Evolutionary conservation across 2,797 vertebrate species (phyloP).

Genomic region (Mergus octosetaceus): DNA sequence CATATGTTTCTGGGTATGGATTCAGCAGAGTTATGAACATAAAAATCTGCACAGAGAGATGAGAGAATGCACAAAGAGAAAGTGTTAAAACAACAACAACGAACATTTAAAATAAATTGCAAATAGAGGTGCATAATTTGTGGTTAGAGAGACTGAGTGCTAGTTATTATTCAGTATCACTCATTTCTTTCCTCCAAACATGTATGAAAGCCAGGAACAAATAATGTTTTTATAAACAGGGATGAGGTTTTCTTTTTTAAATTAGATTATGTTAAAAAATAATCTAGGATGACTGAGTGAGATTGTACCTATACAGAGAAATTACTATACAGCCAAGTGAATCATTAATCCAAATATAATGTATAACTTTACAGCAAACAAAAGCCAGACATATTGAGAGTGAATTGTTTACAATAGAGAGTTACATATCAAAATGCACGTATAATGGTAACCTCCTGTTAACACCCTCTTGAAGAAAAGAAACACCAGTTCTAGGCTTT

Average conservation of each 20-base stretch:
- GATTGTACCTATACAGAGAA: constrained; percentile 39
- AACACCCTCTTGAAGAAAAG: constrained; percentile 32
- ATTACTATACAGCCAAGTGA: constrained; percentile 49
- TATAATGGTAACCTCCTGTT: constrained; percentile 57
- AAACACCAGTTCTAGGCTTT: background rate
- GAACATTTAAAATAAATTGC: constrained; percentile 25
- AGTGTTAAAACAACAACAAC: background rate
- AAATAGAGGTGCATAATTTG: constrained; percentile 43
- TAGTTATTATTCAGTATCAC: constrained; percentile 38
- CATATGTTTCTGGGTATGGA: background rate
- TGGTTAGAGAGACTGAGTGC: constrained; percentile 8
- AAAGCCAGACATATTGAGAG: constrained; percentile 51
- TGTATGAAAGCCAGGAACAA: constrained; percentile 36
- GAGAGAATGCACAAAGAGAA: background rate
- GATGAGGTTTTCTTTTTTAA: constrained; percentile 10
- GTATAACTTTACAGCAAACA: constrained; percentile 64
- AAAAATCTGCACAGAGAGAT: background rate
- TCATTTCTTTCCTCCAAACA: constrained; percentile 30
- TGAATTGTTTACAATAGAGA: constrained; percentile 62
- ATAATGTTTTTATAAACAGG: constrained; percentile 47
- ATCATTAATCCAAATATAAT: constrained; percentile 62
- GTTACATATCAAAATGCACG: constrained; percentile 70
- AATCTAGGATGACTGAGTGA: constrained; percentile 30
- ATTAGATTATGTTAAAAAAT: constrained; percentile 48
- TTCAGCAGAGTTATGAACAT: background rate